These are phyloP conservation scores for Thaumetopoea pityocampa DNA, from an alignment of 1,140 invertebrate genomes.

Conservation along the genomic window DNA sequence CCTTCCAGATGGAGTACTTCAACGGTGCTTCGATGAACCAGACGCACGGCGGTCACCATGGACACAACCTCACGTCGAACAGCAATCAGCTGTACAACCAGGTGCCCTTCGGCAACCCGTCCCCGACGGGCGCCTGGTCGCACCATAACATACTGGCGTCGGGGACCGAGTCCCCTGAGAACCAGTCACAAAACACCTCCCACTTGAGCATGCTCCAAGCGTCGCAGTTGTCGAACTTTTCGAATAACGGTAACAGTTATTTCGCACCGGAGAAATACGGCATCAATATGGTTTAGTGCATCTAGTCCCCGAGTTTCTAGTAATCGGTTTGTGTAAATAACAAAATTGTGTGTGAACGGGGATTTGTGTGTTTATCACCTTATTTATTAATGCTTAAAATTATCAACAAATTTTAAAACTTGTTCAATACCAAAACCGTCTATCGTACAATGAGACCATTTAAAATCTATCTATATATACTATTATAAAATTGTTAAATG, in stretches of 20 bases:
- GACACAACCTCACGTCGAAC: conserved; percentile 56
- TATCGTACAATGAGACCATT: too few species aligned
- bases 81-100: conserved; percentile 70
- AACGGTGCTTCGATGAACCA: conserved; percentile 74
- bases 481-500: too few species aligned
- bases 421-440: too few species aligned
- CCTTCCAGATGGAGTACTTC: conserved; percentile 80
- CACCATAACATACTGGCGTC: conserved; percentile 64
- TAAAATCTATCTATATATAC: too few species aligned
- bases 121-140: conserved; percentile 56
- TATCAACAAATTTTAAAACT: too few species aligned
- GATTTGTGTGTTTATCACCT: conserved; percentile 24
- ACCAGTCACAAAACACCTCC: conserved; percentile 58
- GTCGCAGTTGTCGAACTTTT: conserved; percentile 65
- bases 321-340: conserved; percentile 39
- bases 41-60: conserved; percentile 54
- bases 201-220: conserved; percentile 68
- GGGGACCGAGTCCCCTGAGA: conserved; percentile 60
- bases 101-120: conserved; percentile 61
- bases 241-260: conserved; percentile 61
- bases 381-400: too few species aligned
- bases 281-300: conserved; percentile 73
- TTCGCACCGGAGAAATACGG: conserved; percentile 72
- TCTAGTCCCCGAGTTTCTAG: conserved; percentile 55
- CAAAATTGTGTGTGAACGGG: conserved; percentile 12